A percentile compares a stretch with the other conserved stretches of the same genome.
phyloP scores from a whole-genome alignment of 2,888 invertebrate species.

The Drosophila percnosoma region DNA sequence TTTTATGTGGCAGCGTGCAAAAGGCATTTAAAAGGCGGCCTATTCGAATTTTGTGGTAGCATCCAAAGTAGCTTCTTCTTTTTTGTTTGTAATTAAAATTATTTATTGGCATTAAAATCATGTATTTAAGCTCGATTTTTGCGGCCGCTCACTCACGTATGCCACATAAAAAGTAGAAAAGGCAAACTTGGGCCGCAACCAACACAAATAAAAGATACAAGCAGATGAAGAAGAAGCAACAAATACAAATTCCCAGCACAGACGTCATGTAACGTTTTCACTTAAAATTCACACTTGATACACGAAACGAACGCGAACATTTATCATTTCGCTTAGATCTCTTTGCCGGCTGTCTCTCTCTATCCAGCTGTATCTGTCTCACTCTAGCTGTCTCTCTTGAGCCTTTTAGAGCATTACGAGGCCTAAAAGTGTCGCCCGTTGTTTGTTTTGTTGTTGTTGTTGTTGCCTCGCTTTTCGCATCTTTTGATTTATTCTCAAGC shows the following conservation, averaged over 20 bases:
- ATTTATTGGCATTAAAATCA: conserved; percentile 68
- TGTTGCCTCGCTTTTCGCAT: conserved; percentile 63
- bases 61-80: conserved; percentile 5
- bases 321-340: conserved; percentile 77
- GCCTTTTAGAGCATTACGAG: conserved; percentile 63
- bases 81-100: conserved; percentile 66
- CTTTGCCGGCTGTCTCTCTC: neutral
- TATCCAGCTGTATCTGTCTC: neutral
- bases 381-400: conserved; percentile 27
- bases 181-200: neutral
- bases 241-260: conserved; percentile 48
- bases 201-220: conserved; percentile 32
- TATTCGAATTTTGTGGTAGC: conserved; percentile 20
- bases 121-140: conserved; percentile 56
- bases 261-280: conserved; percentile 65
- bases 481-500: conserved; percentile 78
- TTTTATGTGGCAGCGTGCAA: conserved; percentile 41
- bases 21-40: conserved; percentile 22
- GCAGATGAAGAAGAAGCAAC: neutral
- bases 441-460: conserved; percentile 12
- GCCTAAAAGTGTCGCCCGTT: conserved; percentile 68
- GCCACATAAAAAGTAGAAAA: conserved; percentile 52
- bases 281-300: conserved; percentile 80
- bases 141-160: conserved; percentile 61
- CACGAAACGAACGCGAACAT: conserved; percentile 56